Percentiles rank a stretch among this genome's conserved stretches.
Evolutionary conservation across 2,113 vertebrate genomes (phyloP).

Genomic region (Connochaetes taurinus): DNA sequence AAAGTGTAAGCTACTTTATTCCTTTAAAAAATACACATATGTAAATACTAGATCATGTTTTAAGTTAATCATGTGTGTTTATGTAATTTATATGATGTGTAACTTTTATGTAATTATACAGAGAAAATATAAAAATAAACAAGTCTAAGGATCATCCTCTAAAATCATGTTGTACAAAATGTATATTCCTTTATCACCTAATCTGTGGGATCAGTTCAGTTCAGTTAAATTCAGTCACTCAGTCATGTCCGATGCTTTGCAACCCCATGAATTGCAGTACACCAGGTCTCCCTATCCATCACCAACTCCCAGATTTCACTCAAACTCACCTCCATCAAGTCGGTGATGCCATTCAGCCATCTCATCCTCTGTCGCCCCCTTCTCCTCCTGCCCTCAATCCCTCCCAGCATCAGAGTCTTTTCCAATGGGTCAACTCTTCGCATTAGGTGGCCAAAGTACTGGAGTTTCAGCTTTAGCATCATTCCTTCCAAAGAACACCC

Average conservation of each 20-base stretch:
- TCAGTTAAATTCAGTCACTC: too few species aligned
- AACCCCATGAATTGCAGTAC: accelerated
- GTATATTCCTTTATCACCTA: not conserved
- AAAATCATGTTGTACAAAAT: not conserved
- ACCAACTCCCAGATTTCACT: too few species aligned
- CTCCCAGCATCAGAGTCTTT: too few species aligned
- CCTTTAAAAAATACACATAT: not conserved
- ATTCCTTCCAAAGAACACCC: too few species aligned
- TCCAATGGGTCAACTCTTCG: too few species aligned
- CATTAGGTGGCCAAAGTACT: too few species aligned
- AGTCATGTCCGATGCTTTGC: too few species aligned
- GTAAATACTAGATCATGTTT: not conserved
- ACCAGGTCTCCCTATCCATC: too few species aligned
- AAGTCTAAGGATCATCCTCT: not conserved
- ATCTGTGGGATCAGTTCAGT: not conserved
- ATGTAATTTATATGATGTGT: not conserved
- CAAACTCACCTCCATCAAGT: accelerated
- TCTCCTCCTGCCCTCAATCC: too few species aligned
- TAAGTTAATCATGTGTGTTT: not conserved
- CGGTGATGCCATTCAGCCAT: too few species aligned
- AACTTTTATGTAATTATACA: not conserved
- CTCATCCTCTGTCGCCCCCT: too few species aligned
- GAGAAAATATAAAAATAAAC: not conserved
- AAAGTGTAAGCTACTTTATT: not conserved
- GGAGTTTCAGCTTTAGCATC: too few species aligned